These are phyloP conservation scores for Dasyornis broadbenti DNA, from an alignment of 2,113 vertebrate species.

Conservation along the genomic window DNA sequence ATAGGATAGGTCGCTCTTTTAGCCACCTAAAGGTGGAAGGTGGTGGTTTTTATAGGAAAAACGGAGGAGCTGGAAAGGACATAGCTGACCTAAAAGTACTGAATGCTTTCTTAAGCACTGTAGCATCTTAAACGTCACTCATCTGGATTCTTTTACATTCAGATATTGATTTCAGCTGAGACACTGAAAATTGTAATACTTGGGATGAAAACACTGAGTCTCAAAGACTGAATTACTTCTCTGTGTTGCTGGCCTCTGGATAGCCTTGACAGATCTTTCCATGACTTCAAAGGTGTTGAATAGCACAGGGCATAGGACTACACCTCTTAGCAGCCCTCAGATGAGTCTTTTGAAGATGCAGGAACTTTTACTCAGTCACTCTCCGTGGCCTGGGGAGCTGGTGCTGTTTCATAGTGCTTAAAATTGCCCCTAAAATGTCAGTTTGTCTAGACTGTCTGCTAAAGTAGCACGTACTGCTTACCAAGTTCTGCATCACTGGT, in stretches of 20 bases:
- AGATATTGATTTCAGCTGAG: not conserved
- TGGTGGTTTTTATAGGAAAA: not conserved
- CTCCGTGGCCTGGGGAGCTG: not conserved
- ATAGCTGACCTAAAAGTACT: not conserved
- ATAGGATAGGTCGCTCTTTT: not conserved
- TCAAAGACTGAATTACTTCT: not conserved
- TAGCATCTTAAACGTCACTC: not conserved
- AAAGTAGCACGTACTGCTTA: not conserved
- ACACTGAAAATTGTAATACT: not conserved
- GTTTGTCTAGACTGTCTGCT: not conserved
- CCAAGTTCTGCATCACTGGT: not conserved
- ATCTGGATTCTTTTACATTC: not conserved
- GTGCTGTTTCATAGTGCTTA: not conserved
- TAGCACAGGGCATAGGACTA: not conserved
- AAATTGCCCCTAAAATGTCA: not conserved
- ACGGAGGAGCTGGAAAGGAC: not conserved
- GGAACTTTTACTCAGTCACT: not conserved
- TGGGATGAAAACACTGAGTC: not conserved
- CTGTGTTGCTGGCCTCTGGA: not conserved
- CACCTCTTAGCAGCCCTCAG: not conserved
- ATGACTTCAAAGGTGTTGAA: not conserved
- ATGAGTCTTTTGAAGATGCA: not conserved
- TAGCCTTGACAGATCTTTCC: not conserved
- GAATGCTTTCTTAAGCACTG: not conserved
- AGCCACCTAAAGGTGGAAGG: not conserved